Percentiles rank a stretch among this genome's conserved stretches.
Evolutionary conservation across 2,113 vertebrate genomes (phyloP).

Genomic region (Capreolus pygargus): DNA sequence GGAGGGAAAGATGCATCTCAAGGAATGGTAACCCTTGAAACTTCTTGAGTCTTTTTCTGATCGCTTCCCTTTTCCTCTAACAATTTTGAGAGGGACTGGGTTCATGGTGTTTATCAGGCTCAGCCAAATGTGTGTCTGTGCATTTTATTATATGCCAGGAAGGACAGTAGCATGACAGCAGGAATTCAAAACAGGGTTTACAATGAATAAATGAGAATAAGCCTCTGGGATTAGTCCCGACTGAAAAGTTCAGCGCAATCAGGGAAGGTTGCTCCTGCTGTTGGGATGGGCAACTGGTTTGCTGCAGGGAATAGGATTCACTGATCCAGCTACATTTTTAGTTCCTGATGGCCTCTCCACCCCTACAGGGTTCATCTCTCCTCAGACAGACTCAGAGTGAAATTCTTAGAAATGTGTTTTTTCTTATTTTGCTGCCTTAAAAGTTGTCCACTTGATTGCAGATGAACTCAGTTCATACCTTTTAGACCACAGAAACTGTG

Average conservation of each 20-base stretch:
- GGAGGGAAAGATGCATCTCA: neutral
- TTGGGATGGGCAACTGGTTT: slow-evolving; percentile 47
- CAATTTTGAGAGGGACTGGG: neutral
- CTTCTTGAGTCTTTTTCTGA: neutral
- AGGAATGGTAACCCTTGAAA: neutral
- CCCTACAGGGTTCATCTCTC: neutral
- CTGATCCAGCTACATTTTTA: neutral
- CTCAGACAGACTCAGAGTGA: neutral
- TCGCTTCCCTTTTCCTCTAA: neutral
- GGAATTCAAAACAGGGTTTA: slow-evolving; percentile 53
- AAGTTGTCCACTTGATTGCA: neutral
- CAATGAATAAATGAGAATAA: slow-evolving; percentile 62
- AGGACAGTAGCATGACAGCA: slow-evolving; percentile 37
- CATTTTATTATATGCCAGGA: neutral
- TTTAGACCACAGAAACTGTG: neutral
- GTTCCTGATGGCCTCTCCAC: neutral
- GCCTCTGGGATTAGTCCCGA: slow-evolving; percentile 61
- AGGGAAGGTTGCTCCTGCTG: neutral
- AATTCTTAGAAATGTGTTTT: neutral
- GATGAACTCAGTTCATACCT: neutral
- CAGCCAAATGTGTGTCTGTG: neutral
- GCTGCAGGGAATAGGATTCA: slow-evolving; percentile 37
- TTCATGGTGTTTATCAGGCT: neutral
- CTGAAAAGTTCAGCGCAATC: neutral
- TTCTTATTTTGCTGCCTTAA: neutral